These are phyloP conservation scores for Sibirionetta formosa DNA, from an alignment of 2,797 vertebrate species.

Conservation along the genomic window DNA sequence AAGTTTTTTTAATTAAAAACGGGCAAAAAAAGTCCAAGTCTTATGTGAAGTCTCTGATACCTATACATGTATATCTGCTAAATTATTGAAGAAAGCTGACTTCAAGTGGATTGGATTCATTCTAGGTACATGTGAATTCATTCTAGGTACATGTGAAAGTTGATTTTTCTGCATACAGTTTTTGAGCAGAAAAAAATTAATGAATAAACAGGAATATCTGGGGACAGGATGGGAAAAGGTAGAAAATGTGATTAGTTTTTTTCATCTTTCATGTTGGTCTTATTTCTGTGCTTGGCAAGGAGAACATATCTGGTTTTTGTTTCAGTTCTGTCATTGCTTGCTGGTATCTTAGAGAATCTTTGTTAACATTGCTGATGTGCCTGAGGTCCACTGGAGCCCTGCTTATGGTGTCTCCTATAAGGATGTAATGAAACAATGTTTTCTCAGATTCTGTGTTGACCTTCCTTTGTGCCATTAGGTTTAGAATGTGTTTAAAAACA, in stretches of 20 bases:
- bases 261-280: not conserved
- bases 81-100: not conserved
- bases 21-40: not conserved
- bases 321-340: not conserved
- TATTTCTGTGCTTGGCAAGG: not conserved
- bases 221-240: not conserved
- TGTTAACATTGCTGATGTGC: not conserved
- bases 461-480: not conserved
- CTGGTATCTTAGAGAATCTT: not conserved
- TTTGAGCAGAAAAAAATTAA: not conserved
- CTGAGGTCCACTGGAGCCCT: fast-evolving
- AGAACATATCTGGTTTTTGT: not conserved
- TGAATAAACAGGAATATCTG: not conserved
- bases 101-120: not conserved
- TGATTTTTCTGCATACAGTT: not conserved
- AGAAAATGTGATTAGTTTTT: not conserved
- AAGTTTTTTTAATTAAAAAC: not conserved
- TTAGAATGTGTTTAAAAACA: not conserved
- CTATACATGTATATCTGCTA: not conserved
- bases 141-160: not conserved
- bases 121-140: not conserved
- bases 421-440: not conserved
- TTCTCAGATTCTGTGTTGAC: not conserved
- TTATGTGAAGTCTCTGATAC: not conserved
- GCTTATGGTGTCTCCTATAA: not conserved